Percentiles rank a stretch among this genome's conserved stretches.
Evolutionary conservation across 2,113 vertebrate species (phyloP).

Genomic region (Hymenochirus boettgeri): DNA sequence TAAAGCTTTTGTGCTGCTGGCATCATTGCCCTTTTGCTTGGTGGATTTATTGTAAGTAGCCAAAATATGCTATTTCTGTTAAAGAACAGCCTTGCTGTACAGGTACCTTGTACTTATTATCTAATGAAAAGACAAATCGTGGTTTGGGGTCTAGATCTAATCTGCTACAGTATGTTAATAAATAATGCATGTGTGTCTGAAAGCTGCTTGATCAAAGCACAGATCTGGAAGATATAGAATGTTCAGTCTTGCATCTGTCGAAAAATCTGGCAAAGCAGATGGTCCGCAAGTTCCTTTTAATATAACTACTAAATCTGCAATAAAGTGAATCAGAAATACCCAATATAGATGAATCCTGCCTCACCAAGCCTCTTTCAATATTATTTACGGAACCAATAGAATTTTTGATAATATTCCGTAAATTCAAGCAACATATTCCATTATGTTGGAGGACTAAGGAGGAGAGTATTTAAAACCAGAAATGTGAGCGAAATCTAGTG

Average conservation of each 20-base stretch:
- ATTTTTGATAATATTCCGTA: neutral
- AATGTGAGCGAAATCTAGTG: neutral
- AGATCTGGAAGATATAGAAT: conserved; percentile 1
- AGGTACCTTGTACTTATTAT: too few species aligned
- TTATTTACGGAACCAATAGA: neutral
- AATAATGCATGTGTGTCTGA: conserved; percentile 5
- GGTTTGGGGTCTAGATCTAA: neutral
- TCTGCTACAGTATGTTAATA: neutral
- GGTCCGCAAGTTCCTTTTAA: neutral
- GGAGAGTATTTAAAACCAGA: neutral
- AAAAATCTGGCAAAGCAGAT: conserved; percentile 23
- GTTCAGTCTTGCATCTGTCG: conserved; percentile 13
- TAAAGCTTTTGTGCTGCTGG: too few species aligned
- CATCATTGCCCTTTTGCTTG: too few species aligned
- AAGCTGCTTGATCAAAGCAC: neutral
- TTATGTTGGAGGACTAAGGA: neutral
- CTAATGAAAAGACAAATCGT: too few species aligned
- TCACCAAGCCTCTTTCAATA: neutral
- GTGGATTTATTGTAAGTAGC: too few species aligned
- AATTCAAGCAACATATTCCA: neutral
- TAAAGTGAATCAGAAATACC: neutral
- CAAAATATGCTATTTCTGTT: too few species aligned
- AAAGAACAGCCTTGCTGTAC: too few species aligned
- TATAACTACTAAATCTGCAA: neutral
- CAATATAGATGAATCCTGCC: neutral